Evolutionary conservation across 1,140 invertebrate species (phyloP), one percentile per base, ranked within the genome.

Genomic region (Anastrepha obliqua): DNA sequence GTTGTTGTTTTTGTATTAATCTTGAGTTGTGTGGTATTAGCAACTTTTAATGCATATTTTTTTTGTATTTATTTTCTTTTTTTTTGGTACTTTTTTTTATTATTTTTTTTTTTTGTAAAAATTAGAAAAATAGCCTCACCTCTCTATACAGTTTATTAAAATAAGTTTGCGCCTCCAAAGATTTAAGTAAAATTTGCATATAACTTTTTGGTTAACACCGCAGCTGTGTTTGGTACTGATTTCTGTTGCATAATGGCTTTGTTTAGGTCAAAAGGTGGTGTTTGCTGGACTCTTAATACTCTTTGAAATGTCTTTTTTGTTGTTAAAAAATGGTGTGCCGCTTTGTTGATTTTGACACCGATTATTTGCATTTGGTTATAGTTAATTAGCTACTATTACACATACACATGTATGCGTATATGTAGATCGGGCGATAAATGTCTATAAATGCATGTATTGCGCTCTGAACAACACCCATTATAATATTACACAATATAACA

Each of bases 121-220:
- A 39, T 67, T 20, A 67, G 13, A 29, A 29, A 29, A 29, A 29
- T 29, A 29, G 51, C 51, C 6, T 55, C 2, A 11, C 51, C 51
- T 55, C 11, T 55, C 11, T 55, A 11, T 55, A 55, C 51, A 55
- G 29, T 74, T 74, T 74, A 44, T 74, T 13, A 9, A 74, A 44
- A 74, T 44, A 74, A 44, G 8, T n/a, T 74, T 11, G 42, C 67
- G 13, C 13, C 67, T 47, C 17, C 44, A 74, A 74, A 47, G 3
- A 39, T 47, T 81, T 81, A 81, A 20, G 74, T 81, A 70, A 74
- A 81, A 81, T 81, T 81, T 55, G 47, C 74, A 81, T 81, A 81
- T 20, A 3, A 51, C 9, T 81, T 81, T 81, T 81, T 20, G 74
- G 74, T 81, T n/a, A 55, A 55, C n/a, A 51, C 47, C 74, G n/a